A percentile compares a stretch with the other conserved stretches of the same genome.
Conservation (phyloP, 2,888 invertebrate species). For the Eulithis prunata region DNA sequence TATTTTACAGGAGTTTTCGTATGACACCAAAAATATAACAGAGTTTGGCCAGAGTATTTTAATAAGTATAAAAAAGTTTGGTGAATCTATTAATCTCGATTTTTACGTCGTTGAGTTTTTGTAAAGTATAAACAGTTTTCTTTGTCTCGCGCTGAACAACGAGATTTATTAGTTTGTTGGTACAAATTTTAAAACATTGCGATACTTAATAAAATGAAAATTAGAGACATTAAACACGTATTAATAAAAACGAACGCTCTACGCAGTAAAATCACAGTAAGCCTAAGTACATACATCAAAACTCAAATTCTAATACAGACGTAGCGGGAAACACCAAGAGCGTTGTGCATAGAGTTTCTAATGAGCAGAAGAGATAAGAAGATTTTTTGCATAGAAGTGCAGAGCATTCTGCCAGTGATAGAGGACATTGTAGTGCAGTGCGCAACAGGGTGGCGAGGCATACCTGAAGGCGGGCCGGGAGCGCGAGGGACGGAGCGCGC, state of each 20-base stretch:
- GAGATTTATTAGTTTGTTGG: too few species aligned
- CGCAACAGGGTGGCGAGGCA: constrained; percentile 76
- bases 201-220: background rate
- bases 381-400: constrained; percentile 29
- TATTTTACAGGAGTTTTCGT: too few species aligned
- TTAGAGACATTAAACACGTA: constrained; percentile 12
- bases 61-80: too few species aligned
- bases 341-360: constrained; percentile 20
- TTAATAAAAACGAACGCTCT: constrained; percentile 17
- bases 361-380: constrained; percentile 29
- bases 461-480: constrained; percentile 67
- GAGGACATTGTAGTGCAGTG: constrained; percentile 72
- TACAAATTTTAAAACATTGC: background rate
- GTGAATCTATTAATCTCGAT: too few species aligned
- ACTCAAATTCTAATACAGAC: constrained; percentile 19
- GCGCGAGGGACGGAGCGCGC: constrained; percentile 60
- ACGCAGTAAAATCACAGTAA: constrained; percentile 26
- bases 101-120: too few species aligned
- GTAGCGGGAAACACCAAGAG: constrained; percentile 18
- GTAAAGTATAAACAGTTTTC: too few species aligned
- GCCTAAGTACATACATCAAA: constrained; percentile 23
- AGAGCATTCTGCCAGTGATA: constrained; percentile 43
- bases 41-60: too few species aligned
- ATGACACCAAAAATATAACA: too few species aligned
- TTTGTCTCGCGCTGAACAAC: too few species aligned